Base-by-base conservation (phyloP, 2,888 invertebrate genomes). In the Troilus luridus region DNA sequence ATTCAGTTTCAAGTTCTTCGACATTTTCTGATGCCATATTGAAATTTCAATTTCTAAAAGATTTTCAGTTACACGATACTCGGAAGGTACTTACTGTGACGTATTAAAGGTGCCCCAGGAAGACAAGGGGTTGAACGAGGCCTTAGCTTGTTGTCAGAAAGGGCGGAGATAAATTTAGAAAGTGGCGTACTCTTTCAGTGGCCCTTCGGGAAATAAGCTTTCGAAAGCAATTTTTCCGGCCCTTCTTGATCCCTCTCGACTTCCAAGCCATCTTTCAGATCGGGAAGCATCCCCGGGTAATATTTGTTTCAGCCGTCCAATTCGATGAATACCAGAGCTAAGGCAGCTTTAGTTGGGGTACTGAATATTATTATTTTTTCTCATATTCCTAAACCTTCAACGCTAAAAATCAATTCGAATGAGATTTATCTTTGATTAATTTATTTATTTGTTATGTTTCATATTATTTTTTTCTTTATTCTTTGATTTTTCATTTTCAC, bases 141-240 rank as follows among this genome's bases (percentile, higher is more conserved):
- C 11, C n/a, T 67, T 41, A 41, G 41, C 41, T 67, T 67, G 64
- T 67, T 58, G 85, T 85, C 56, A 85, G 85, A 85, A 56, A 58
- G 21, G 85, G 12, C 27, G n/a, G 12, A n/a, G 56, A 85, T 85
- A 85, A 85, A 85, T 85, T 85, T 19, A 56, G 56, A 85, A 41
- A 85, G 21, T 56, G 21, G 17, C 72, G n/a, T 85, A 85, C 12
- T 10, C 21, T 85, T 85, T 85, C 21, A 85, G 72, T 41, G 85
- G 85, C 85, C 56, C n/a, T 14, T 12, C n/a, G 85, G 85, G 85
- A 85, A 85, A 85, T 58, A 85, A 54, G 85, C 85, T 58, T 85
- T 85, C 85, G n/a, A 85, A 85, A 85, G 85, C 56, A 85, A 85
- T 85, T 85, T 85, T 85, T 85, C 85, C 54, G 12, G n/a, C 56